Conservation (phyloP, 2,797 vertebrate genomes). For the Propithecus perrieri region DNA sequence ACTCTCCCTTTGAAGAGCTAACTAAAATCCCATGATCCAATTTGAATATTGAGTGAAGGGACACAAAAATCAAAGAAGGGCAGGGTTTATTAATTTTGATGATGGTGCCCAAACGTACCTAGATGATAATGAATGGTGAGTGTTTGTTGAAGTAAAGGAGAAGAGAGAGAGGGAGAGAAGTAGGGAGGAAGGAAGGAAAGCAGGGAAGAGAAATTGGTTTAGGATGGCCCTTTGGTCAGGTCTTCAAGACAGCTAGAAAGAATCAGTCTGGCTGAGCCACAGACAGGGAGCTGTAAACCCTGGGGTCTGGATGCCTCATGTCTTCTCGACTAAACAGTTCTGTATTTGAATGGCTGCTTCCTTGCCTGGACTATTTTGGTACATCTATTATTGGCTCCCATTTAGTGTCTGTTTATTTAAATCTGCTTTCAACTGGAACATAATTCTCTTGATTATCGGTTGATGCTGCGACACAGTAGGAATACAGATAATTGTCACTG, state of each 20-base stretch:
- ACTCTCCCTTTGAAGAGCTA: neutral
- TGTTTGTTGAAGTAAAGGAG: neutral
- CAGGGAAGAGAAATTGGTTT: neutral
- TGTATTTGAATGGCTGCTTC: conserved; percentile 54
- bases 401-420: conserved; percentile 81
- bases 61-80: neutral
- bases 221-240: too few species aligned
- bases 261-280: neutral
- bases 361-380: conserved; percentile 72
- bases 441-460: conserved; percentile 81
- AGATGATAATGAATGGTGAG: neutral
- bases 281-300: neutral
- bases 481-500: conserved; percentile 78
- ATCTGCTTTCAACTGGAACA: conserved; percentile 79
- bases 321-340: neutral
- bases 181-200: neutral
- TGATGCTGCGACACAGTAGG: conserved; percentile 76
- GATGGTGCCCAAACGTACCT: neutral
- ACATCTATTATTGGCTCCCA: conserved; percentile 77
- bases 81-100: neutral
- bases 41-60: neutral
- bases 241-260: neutral
- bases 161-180: neutral
- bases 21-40: neutral
- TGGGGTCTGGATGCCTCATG: neutral